A percentile compares a stretch with the other conserved stretches of the same genome.
Conservation (phyloP, 2,113 vertebrate genomes). For the Hymenochirus boettgeri region DNA sequence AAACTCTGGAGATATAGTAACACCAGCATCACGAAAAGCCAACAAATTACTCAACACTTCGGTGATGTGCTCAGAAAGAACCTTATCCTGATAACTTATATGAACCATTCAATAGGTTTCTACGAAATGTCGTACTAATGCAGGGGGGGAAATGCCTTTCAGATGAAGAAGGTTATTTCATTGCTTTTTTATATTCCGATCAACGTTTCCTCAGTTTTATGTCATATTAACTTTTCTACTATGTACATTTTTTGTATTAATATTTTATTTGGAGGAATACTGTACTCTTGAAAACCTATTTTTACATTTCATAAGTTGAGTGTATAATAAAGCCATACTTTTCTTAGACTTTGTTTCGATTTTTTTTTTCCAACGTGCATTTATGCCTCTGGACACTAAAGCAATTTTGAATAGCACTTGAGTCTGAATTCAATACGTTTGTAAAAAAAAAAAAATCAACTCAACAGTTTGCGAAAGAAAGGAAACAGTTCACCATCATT, state of each 20-base stretch:
- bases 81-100: conserved; percentile 1
- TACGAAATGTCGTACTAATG: conserved; percentile 2
- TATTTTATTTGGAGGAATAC: conserved; percentile 34
- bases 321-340: not conserved
- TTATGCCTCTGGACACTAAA: not conserved
- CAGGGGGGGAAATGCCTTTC: not conserved
- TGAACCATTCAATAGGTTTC: conserved; percentile 5
- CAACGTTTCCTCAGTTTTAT: conserved; percentile 28
- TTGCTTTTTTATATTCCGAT: conserved; percentile 42
- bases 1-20: not conserved
- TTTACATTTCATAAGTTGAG: conserved; percentile 8
- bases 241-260: conserved; percentile 14
- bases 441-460: too few species aligned
- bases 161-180: conserved; percentile 3
- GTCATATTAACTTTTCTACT: conserved; percentile 26
- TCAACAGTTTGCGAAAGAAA: too few species aligned
- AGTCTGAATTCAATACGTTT: too few species aligned
- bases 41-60: conserved; percentile 3
- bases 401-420: not conserved
- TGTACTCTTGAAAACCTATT: not conserved
- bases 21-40: not conserved
- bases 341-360: too few species aligned
- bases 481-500: too few species aligned
- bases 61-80: not conserved
- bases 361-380: not conserved